Conservation (phyloP, 2,888 invertebrate species). For the Apoda limacodes region DNA sequence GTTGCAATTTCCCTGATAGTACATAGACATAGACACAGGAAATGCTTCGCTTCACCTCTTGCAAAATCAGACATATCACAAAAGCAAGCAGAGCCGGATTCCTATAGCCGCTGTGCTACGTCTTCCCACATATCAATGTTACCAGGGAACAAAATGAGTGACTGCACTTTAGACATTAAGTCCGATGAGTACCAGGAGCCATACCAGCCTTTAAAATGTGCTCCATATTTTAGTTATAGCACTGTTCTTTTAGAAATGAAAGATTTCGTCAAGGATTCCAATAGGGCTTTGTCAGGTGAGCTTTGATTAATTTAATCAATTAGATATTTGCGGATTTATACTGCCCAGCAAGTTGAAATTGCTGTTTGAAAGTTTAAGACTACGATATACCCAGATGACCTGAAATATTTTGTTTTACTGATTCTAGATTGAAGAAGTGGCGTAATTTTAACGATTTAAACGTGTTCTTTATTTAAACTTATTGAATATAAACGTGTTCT, state of each 20-base stretch:
- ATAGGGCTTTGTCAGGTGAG: constrained; percentile 47
- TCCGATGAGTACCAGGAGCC: constrained; percentile 84
- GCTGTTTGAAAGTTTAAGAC: neutral
- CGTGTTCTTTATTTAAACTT: too few species aligned
- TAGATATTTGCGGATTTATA: too few species aligned
- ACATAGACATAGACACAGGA: constrained; percentile 77
- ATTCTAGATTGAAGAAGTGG: too few species aligned
- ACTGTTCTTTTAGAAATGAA: constrained; percentile 82
- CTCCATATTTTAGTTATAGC: constrained; percentile 82
- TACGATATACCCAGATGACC: too few species aligned
- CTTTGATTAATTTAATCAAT: too few species aligned
- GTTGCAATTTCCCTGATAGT: constrained; percentile 80
- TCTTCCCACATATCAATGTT: constrained; percentile 48
- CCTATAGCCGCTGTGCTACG: constrained; percentile 64
- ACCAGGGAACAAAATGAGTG: constrained; percentile 64
- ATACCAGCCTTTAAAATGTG: constrained; percentile 80
- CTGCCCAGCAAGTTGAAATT: neutral
- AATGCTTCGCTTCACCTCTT: constrained; percentile 79
- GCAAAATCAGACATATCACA: constrained; percentile 56
- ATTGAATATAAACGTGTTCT: too few species aligned
- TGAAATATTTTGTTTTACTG: too few species aligned
- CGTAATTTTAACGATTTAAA: too few species aligned
- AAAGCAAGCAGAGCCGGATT: constrained; percentile 60
- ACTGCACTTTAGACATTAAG: constrained; percentile 71
- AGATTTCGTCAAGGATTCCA: constrained; percentile 70